Percentiles rank a stretch among this genome's conserved stretches.
Evolutionary conservation across 2,113 vertebrate species (phyloP).

Genomic region (Axis porcinus): DNA sequence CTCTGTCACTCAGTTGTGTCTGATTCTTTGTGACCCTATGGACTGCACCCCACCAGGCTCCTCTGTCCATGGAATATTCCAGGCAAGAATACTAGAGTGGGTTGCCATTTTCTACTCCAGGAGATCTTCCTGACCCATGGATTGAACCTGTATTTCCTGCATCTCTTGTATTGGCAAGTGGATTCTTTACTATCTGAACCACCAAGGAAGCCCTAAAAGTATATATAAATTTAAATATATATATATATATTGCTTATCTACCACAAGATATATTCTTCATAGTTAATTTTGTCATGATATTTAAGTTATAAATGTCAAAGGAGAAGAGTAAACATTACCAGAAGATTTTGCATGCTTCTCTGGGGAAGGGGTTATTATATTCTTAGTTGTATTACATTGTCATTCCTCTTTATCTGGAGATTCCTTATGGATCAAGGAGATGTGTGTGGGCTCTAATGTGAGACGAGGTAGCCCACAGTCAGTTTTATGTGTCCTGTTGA

Average conservation of each 20-base stretch:
- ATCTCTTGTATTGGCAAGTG: neutral
- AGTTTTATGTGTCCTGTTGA: neutral
- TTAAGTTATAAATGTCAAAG: neutral
- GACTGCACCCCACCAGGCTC: accelerated
- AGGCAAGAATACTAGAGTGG: neutral
- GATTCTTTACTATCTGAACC: neutral
- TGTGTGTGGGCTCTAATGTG: neutral
- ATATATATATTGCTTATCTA: neutral
- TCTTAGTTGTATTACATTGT: neutral
- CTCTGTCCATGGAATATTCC: neutral
- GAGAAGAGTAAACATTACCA: neutral
- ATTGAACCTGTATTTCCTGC: neutral
- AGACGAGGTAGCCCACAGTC: neutral
- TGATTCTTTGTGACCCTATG: neutral
- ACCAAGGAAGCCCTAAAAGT: neutral
- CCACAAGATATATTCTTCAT: neutral
- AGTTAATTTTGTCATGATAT: neutral
- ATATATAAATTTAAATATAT: neutral
- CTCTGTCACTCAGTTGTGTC: neutral
- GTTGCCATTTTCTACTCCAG: neutral
- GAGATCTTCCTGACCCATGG: neutral
- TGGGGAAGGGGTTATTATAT: neutral
- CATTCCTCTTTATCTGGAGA: neutral
- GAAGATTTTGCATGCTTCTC: neutral
- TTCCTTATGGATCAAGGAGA: neutral